Base-by-base conservation (phyloP, 2,113 vertebrate species). In the Columbina picui region DNA sequence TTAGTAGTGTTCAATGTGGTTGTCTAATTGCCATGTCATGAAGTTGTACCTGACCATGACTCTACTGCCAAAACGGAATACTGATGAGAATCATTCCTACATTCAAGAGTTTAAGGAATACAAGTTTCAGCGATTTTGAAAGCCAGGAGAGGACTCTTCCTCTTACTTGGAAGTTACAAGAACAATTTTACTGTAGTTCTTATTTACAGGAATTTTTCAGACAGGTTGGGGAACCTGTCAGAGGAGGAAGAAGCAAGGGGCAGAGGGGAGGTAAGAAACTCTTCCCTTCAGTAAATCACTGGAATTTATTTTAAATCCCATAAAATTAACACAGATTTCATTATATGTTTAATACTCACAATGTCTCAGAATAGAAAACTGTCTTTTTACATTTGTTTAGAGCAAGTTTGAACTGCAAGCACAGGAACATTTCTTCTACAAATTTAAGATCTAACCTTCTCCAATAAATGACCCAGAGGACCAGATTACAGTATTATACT, bases 1-100 rank as follows among this genome's bases (percentile, higher is more conserved):
- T 69, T 8, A 52, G 21, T 47, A 57, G 30, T 6, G 49, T 30
- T 73, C 0, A 1, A 14, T 4, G 2, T 23, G 2, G 9, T 4
- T 67, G 69, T 20, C 18, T 43, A 34, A 53, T 2, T n/a, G 53
- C 23, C 12, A 1, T 3, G 5, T 20, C 50, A 61, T 10, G 25
- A 83, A 91, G 74, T 27, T 43, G 17, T 7, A 36, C 23, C n/a
- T 53, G 49, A 64, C 30, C 65, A 50, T 2, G 1, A 55, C 68
- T 39, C n/a, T 45, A 30, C 34, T 27, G 29, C 12, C 38, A 75
- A 52, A 56, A 75, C 14, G 15, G 50, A 92, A 65, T 30, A 38
- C 0, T 45, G 27, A 9, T n/a, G 43, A 38, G 34, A 63, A 57
- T 10, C 34, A 70, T 14, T 26, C 81, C 18, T 50, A 14, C 12